These are phyloP conservation scores for Mimachlamys varia DNA, from an alignment of 2,888 invertebrate genomes.

Conservation along the genomic window DNA sequence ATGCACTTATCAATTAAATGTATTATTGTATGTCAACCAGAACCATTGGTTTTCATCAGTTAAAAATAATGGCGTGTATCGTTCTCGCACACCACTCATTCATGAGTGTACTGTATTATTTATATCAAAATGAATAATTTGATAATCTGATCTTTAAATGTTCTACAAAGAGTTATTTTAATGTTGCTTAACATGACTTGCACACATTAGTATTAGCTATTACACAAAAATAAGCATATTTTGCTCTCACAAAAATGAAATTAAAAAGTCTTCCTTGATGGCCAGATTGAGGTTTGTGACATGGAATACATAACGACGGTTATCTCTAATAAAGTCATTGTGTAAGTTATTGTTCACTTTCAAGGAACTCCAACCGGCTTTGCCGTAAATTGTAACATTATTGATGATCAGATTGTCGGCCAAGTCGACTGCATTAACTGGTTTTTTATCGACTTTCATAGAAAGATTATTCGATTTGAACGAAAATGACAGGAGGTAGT, in stretches of 20 bases:
- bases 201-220: no score
- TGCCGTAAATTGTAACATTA: slow-evolving; percentile 42
- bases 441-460: slow-evolving; percentile 17
- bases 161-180: no score
- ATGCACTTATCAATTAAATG: no score
- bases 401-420: slow-evolving; percentile 25
- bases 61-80: no score
- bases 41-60: no score
- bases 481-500: neutral
- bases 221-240: no score
- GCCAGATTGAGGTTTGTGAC: neutral
- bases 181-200: no score
- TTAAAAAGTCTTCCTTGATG: neutral
- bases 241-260: neutral
- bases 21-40: no score
- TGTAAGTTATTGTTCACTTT: neutral
- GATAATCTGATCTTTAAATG: no score
- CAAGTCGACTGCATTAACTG: neutral
- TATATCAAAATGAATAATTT: no score
- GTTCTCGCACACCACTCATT: no score
- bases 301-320: neutral
- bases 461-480: slow-evolving; percentile 4
- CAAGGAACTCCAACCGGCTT: neutral
- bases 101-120: no score
- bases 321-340: neutral